Evolutionary conservation across 2,797 vertebrate genomes (phyloP).

Genomic region (Lindbergichthys nudifrons): DNA sequence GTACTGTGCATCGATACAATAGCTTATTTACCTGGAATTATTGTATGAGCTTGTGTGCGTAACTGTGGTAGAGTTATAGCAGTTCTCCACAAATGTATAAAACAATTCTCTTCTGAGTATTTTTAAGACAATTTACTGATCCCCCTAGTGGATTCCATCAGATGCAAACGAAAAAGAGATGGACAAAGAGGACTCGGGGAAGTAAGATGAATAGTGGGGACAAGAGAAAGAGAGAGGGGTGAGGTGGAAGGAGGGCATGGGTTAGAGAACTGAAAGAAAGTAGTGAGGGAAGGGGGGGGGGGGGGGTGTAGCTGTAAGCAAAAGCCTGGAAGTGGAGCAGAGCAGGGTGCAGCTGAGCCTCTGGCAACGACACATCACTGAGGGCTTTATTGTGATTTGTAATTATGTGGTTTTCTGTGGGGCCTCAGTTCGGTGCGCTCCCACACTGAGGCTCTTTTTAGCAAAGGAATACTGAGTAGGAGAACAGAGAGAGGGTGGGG

Average conservation of each 20-base stretch:
- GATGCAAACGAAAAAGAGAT: constrained; percentile 1
- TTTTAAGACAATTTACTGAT: neutral
- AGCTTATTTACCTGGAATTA: neutral
- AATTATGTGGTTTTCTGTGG: constrained; percentile 85
- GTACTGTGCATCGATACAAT: neutral
- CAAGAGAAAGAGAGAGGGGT: constrained; percentile 17
- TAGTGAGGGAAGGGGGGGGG: constrained; percentile 27
- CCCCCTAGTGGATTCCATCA: constrained; percentile 1
- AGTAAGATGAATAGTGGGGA: constrained; percentile 28
- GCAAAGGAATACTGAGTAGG: constrained; percentile 74
- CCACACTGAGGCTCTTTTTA: constrained; percentile 83
- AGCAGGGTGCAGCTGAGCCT: constrained; percentile 80
- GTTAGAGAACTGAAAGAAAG: constrained; percentile 48
- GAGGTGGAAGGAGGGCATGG: constrained; percentile 30
- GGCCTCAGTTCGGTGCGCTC: constrained; percentile 81
- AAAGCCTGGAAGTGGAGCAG: constrained; percentile 67
- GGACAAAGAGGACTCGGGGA: neutral
- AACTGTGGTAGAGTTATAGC: neutral
- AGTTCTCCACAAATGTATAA: neutral
- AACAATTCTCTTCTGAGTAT: neutral
- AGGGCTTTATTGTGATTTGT: constrained; percentile 87
- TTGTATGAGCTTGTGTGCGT: neutral
- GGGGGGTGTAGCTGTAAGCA: constrained; percentile 36
- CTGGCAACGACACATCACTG: constrained; percentile 74
- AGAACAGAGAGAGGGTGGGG: constrained; percentile 75